These are phyloP conservation scores for Prionchulus punctatus DNA, from an alignment of 2,888 invertebrate genomes.

Conservation along the genomic window DNA sequence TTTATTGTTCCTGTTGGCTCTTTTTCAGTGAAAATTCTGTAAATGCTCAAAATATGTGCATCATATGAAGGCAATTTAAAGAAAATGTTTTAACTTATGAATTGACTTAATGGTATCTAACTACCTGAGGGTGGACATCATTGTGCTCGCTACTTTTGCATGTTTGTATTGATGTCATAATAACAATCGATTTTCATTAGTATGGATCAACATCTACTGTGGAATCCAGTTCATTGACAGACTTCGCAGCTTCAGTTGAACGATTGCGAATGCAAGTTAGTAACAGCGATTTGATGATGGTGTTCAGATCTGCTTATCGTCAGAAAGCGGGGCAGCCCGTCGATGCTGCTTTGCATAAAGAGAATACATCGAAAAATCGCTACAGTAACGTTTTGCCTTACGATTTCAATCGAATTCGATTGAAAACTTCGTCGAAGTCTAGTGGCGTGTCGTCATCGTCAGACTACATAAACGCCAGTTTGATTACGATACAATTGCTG, in stretches of 20 bases:
- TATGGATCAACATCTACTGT: background rate
- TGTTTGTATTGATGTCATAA: background rate
- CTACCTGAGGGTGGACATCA: background rate
- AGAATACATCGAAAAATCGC: slow-evolving; percentile 11
- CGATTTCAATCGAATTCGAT: slow-evolving; percentile 11
- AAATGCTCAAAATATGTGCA: too few relatives aligned
- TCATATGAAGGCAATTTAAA: too few relatives aligned
- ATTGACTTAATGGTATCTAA: too few relatives aligned
- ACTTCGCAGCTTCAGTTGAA: background rate
- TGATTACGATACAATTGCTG: slow-evolving; percentile 5
- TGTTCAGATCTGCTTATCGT: background rate
- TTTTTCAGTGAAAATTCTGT: too few relatives aligned
- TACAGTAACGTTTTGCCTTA: slow-evolving; percentile 14
- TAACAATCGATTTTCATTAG: background rate
- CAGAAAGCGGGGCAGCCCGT: background rate
- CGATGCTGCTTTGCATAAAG: background rate
- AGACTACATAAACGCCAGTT: slow-evolving; percentile 14
- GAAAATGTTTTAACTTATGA: too few relatives aligned
- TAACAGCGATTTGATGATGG: background rate
- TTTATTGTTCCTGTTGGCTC: too few relatives aligned
- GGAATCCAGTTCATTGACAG: background rate
- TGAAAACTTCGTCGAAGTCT: background rate
- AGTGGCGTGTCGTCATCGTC: too few relatives aligned
- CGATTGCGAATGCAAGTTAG: background rate
- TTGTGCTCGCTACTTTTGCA: background rate